Evolutionary conservation across 92 coral and sea anemone genomes (phyloP), one percentile per base, ranked within the genome.

Genomic region (Pocillopora meandrina): DNA sequence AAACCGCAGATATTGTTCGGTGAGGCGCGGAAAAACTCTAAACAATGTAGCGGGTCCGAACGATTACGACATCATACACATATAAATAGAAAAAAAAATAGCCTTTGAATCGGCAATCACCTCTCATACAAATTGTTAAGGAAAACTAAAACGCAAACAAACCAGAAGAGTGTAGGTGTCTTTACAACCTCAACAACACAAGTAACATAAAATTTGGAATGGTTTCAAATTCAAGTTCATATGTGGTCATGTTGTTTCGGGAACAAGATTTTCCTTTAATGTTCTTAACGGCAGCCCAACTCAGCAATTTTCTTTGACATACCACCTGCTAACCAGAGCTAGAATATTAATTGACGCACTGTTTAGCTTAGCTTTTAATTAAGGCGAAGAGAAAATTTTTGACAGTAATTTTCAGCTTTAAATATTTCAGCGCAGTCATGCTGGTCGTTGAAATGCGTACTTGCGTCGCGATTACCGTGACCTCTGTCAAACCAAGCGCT

Each of bases 291-390:
- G 8, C 52, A 42, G 52, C 52, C 52, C 52, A 42, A 42, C 52
- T 42, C 52, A 42, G 52, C 5, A 18, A 63, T 77, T 36, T 61
- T 16, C 9, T 1, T 47, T 77, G 36, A 16, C 81, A 20, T 34
- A 8, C 61, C 81, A 77, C 81, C 81, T 62, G 81, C 64, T 36
- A 11, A 59, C 60, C 4, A 35, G 8, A 63, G 67, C 55, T 19
- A 62, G 64, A n/a, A 62, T 58, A 77, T 77, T 2, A n/a, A 35
- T 42, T 77, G 11, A 34, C 5, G 60, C 49, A 59, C 70, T 62
- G 8, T 18, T 61, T 42, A 21, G n/a, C 34, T 31, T 0, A 36
- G 20, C 26, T 20, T 61, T 42, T 62, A 63, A 77, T 77, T 61
- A 20, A 66, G 10, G 70, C 56, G 55, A 35, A 59, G 18, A 59